These are phyloP conservation scores for Cyprinodon brontotheroides DNA, from an alignment of 2,113 vertebrate species.

Conservation along the genomic window DNA sequence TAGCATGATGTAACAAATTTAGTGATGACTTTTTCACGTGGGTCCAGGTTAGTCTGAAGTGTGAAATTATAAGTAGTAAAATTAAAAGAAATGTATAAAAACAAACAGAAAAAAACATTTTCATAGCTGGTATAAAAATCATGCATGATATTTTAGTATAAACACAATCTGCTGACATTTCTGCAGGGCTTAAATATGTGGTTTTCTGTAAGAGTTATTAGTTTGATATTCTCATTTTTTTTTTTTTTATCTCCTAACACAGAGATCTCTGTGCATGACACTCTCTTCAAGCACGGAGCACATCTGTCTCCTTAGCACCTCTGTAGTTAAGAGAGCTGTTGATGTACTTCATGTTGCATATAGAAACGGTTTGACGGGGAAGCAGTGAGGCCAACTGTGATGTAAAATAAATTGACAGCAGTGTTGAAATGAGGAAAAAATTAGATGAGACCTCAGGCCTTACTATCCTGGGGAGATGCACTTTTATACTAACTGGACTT, in stretches of 20 bases:
- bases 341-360: background rate
- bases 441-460: background rate
- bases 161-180: background rate
- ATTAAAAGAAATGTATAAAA: no score
- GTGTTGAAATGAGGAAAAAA: background rate
- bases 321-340: background rate
- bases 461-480: slow-evolving; percentile 2
- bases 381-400: background rate
- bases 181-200: background rate
- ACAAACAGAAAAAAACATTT: no score
- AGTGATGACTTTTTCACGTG: background rate
- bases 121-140: no score
- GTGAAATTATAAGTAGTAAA: no score
- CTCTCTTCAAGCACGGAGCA: background rate
- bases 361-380: background rate
- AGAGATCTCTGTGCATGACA: background rate
- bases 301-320: background rate
- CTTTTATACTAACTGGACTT: slow-evolving; percentile 9
- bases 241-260: background rate
- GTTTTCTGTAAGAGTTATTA: background rate
- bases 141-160: background rate
- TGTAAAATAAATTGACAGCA: background rate
- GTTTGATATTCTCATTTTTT: background rate
- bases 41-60: no score
- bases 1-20: no score